Conservation (phyloP, 2,113 vertebrate genomes). For the Baryphthengus martii region DNA sequence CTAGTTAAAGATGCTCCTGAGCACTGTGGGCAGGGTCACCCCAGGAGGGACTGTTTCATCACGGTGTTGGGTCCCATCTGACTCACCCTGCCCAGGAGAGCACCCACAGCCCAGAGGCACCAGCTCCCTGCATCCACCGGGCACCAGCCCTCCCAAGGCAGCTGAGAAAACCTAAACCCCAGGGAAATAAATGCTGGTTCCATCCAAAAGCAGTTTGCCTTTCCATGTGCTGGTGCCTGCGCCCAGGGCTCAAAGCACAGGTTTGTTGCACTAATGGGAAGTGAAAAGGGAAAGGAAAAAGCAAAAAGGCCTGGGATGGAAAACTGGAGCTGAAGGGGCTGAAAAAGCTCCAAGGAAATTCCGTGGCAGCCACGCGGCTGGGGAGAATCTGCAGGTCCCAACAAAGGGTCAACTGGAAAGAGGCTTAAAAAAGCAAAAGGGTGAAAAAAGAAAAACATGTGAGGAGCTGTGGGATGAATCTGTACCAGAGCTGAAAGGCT, state of each 20-base stretch:
- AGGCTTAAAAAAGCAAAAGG: background rate
- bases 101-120: background rate
- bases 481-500: accelerated
- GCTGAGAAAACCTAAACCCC: background rate
- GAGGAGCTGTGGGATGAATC: background rate
- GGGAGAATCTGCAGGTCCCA: background rate
- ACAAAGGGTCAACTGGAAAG: background rate
- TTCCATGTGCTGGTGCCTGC: background rate
- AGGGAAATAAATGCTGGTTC: accelerated
- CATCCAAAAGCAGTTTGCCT: background rate
- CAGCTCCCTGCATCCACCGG: accelerated
- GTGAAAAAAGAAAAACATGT: accelerated
- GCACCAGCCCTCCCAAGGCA: accelerated
- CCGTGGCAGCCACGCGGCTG: accelerated
- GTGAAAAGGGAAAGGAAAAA: background rate
- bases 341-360: background rate
- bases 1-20: background rate
- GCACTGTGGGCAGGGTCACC: accelerated
- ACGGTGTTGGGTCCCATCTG: accelerated
- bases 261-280: background rate
- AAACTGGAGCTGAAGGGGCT: background rate
- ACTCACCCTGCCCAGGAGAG: background rate
- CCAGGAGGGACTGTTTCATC: background rate
- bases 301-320: background rate
- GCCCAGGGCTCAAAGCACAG: accelerated